Evolutionary conservation across 2,888 invertebrate genomes (phyloP).

Genomic region (Boloria selene): DNA sequence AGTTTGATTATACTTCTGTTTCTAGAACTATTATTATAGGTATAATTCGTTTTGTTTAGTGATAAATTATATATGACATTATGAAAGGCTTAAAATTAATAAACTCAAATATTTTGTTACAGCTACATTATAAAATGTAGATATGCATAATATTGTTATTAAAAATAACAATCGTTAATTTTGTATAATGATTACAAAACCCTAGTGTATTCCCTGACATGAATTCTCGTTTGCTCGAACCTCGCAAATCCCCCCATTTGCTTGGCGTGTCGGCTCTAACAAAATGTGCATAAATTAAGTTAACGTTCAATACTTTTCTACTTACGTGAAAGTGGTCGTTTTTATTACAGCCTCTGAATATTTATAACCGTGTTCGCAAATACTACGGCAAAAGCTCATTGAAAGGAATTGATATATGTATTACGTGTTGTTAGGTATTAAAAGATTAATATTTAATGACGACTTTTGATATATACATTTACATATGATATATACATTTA

Average conservation of each 20-base stretch:
- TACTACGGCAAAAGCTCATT: constrained; percentile 18
- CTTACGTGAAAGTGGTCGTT: constrained; percentile 76
- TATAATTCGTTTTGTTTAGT: too few species aligned
- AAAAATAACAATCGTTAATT: constrained; percentile 6
- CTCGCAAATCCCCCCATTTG: constrained; percentile 66
- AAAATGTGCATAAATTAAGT: constrained; percentile 79
- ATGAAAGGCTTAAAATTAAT: too few species aligned
- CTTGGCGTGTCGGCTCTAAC: constrained; percentile 63
- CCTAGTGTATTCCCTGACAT: constrained; percentile 43
- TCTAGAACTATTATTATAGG: neutral
- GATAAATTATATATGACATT: too few species aligned
- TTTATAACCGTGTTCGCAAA: constrained; percentile 69
- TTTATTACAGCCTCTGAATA: constrained; percentile 71
- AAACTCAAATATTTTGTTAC: too few species aligned
- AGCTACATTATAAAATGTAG: too few species aligned
- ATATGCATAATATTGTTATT: neutral
- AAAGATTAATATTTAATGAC: too few species aligned
- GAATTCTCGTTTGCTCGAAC: constrained; percentile 61
- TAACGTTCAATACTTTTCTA: constrained; percentile 79
- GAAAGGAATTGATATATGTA: constrained; percentile 10
- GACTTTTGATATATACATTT: too few species aligned
- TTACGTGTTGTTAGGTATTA: neutral
- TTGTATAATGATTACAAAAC: constrained; percentile 24
- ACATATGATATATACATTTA: too few species aligned
- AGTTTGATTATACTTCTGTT: neutral